Base-by-base conservation (phyloP, 2,888 invertebrate species). In the Rosalia funebris region DNA sequence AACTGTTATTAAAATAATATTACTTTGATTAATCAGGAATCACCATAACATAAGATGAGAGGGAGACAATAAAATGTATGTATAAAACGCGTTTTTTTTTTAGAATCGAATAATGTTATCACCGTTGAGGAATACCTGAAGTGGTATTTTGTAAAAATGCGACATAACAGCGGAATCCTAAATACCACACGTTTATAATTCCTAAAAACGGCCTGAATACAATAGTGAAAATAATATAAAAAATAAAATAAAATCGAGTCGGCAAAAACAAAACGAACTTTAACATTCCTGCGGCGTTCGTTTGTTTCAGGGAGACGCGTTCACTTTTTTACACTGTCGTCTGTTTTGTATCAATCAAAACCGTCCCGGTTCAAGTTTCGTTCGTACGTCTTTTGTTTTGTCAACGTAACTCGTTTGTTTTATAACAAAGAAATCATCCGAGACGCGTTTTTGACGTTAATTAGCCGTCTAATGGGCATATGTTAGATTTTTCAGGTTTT, bases 291-390 rank as follows among this genome's bases (percentile, higher is more conserved):
- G 73, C 76, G 78, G 77, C 76, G 73, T 76, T 75, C 76, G 76
- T 77, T 77, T 77, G 77, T 76, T 75, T 70, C 74, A 63, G 67
- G 69, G 71, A 72, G 69, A 72, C 72, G 73, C 73, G 71, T 73
- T 75, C 75, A 73, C 74, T 75, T 78, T 78, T 78, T 77, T 78
- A 74, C 75, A 68, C 71, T 77, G 78, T 70, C 78, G 78, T 77
- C 77, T 77, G 78, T 77, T 77, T 78, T 78, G 75, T 78, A 79
- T 79, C 79, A 79, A 79, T 79, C 79, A 79, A 79, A 79, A 75
- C 71, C 71, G 63, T 65, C 71, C 70, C 67, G 68, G 65, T 71
- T 71, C 75, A 68, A 66, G 71, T 72, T 73, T 69, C 69, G 62
- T 70, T 70, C 68, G 71, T 70, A 63, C 66, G 68, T 70, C 74